These are phyloP conservation scores for Onychostruthus taczanowskii DNA, from an alignment of 2,113 vertebrate genomes.

Conservation along the genomic window DNA sequence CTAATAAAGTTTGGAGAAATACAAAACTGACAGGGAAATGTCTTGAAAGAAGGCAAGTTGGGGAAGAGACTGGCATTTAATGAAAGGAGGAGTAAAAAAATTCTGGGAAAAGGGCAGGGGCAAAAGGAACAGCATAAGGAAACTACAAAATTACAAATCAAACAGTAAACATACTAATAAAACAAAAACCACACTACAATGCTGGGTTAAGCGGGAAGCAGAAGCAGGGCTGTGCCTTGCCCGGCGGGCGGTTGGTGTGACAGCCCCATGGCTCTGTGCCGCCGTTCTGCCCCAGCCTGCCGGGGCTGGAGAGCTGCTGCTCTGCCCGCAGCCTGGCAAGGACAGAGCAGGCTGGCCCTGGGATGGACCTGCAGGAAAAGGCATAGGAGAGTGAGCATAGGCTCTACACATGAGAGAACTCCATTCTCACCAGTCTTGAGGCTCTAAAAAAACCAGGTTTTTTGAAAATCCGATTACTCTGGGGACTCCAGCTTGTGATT, in stretches of 20 bases:
- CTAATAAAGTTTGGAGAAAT: no score
- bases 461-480: background rate
- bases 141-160: no score
- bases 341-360: background rate
- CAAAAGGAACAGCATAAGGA: no score
- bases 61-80: no score
- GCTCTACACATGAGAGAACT: rapidly evolving
- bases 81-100: no score
- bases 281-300: no score
- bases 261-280: rapidly evolving
- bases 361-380: background rate
- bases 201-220: background rate
- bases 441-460: background rate
- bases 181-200: no score
- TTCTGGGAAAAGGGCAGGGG: no score
- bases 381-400: rapidly evolving
- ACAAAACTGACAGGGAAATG: no score
- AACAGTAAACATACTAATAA: no score
- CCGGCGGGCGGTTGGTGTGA: rapidly evolving
- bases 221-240: background rate
- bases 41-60: no score
- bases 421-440: background rate
- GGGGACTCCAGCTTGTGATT: background rate
- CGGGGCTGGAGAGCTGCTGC: rapidly evolving
- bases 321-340: rapidly evolving